Conservation (phyloP, 2,888 invertebrate genomes). For the Parnassius apollo region DNA sequence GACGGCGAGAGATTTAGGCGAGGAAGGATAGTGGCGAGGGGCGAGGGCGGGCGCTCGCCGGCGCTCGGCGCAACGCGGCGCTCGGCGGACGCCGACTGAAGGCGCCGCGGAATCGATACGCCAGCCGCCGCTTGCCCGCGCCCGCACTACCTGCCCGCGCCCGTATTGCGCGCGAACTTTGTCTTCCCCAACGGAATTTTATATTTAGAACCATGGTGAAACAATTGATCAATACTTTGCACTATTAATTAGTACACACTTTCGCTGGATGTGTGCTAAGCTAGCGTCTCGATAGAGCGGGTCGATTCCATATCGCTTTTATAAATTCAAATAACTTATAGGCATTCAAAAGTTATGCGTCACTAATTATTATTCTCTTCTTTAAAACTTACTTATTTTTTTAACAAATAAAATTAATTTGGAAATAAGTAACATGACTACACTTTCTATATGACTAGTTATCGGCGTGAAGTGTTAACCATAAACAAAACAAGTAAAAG, state of each 20-base stretch:
- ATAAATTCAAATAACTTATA: not conserved
- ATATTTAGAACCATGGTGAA: conserved; percentile 80
- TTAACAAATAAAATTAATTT: too few species aligned
- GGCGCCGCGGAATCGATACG: conserved; percentile 76
- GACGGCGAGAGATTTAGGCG: conserved; percentile 59
- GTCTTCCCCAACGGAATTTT: conserved; percentile 79
- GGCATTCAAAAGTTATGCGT: too few species aligned
- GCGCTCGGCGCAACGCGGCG: conserved; percentile 79
- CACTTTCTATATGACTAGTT: too few species aligned
- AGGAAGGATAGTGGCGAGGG: conserved; percentile 43
- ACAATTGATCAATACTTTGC: conserved; percentile 80
- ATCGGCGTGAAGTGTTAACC: too few species aligned
- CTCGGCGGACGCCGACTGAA: conserved; percentile 79
- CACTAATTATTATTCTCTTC: too few species aligned
- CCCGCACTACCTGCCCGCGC: conserved; percentile 63
- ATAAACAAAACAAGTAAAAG: too few species aligned
- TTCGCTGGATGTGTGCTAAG: conserved; percentile 46
- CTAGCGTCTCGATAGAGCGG: conserved; percentile 1
- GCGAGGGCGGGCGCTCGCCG: conserved; percentile 55
- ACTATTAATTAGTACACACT: conserved; percentile 73
- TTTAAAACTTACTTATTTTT: too few species aligned
- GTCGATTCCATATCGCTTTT: not conserved
- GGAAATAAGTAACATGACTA: too few species aligned
- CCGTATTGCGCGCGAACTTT: conserved; percentile 81
- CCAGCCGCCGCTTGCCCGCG: conserved; percentile 60